Base-by-base conservation (phyloP, 2,113 vertebrate species). In the Atractosteus spatula region DNA sequence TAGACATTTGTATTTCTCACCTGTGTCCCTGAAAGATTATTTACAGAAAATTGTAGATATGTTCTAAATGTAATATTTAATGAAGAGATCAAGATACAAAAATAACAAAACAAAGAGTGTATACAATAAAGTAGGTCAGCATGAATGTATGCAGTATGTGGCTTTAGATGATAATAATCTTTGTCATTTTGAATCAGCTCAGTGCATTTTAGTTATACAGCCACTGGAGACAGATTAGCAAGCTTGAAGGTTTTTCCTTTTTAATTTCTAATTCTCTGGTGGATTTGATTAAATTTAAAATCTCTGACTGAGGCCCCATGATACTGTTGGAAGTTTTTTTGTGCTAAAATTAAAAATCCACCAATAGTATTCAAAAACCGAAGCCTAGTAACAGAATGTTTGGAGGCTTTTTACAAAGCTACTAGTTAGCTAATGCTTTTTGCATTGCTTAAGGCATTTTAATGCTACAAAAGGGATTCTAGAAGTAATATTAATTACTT, bases 121-220 rank as follows among this genome's bases (percentile, higher is more conserved):
- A 10, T 51, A 51, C 47, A 51, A 6, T n/a, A 62, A 62, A 62
- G 17, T 14, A 62, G 59, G 59, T 62, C 59, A 62, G 13, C 14
- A 2, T 4, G 59, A 62, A 62, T 29, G 17, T n/a, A 29, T n/a
- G n/a, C n/a, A n/a, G n/a, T 10, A 62, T 14, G 67, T 42, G 67
- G 55, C 47, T 55, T 69, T 12, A 69, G 67, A 69, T 55, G 13
- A 68, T 68, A 7, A 68, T 62, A 62, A 62, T 62, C 7, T 62
- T 4, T 62, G 59, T 62, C 59, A 62, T 7, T 55, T 68, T 16
- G 45, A n/a, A 16, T 68, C 67, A 68, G n/a, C 8, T 16, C 57
- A 59, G 57, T 59, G 56, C 44, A 54, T 68, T 45, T 5, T 51
- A n/a, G n/a, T 29, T 10, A 17, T 8, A 51, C 66, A 68, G 44